Conservation (phyloP, 2,888 invertebrate species). For the Cosmia pyralina region DNA sequence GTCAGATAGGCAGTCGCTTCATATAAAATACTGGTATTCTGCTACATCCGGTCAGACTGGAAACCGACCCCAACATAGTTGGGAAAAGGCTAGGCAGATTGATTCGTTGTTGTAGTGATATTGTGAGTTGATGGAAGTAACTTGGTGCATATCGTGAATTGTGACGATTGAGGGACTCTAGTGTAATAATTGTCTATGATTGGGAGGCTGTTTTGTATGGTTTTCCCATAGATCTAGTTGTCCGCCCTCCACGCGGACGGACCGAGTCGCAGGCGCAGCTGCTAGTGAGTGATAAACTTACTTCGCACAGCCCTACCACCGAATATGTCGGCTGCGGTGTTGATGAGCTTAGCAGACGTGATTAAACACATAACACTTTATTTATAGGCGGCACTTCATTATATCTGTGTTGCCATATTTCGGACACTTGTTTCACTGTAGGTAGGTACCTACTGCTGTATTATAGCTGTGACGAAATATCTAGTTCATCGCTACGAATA, state of each 20-base stretch:
- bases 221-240: not conserved
- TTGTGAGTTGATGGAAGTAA: too few relatives aligned
- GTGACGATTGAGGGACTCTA: too few relatives aligned
- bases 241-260: too few relatives aligned
- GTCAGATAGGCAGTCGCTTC: too few relatives aligned
- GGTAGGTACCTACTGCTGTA: conserved; percentile 17
- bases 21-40: too few relatives aligned
- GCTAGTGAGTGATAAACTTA: not conserved
- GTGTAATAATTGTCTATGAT: too few relatives aligned
- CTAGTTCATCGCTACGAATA: conserved; percentile 46
- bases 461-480: conserved; percentile 51
- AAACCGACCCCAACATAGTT: too few relatives aligned
- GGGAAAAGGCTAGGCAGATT: too few relatives aligned
- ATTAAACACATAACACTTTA: conserved; percentile 77
- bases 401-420: conserved; percentile 72
- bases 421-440: conserved; percentile 55
- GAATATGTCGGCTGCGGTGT: conserved; percentile 63
- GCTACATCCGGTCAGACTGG: too few relatives aligned
- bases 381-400: conserved; percentile 81
- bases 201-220: not conserved
- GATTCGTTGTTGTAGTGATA: too few relatives aligned
- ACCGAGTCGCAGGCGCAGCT: not conserved
- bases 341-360: conserved; percentile 78
- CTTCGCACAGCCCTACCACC: conserved; percentile 66
- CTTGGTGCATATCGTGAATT: too few relatives aligned